Evolutionary conservation across 1,140 invertebrate species (phyloP), one percentile per base, ranked within the genome.

Genomic region (Drosophila fuyamai): DNA sequence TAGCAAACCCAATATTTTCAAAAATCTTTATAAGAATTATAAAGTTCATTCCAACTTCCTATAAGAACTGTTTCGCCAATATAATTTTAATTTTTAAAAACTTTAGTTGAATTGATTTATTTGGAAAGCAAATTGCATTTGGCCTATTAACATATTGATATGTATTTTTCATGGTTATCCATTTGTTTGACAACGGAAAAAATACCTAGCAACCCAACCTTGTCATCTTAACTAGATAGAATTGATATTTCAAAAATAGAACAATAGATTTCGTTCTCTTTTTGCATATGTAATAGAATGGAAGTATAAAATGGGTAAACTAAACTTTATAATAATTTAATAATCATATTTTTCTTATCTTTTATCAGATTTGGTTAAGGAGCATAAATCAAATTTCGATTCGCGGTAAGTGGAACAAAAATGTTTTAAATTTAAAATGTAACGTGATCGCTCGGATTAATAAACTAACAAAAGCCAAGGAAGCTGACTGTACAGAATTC

Each of bases 201-300:
- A 66, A 40, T 63, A 59, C 63, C 59, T 66, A 66, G 63, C 58
- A 66, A 66, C 63, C 35, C 32, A 7, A 38, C 16, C 9, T 40
- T 18, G 5, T 58, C 12, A 23, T 27, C 9, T 44, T 9, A 44
- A 16, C 44, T 23, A 8, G 44, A 36, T 29, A 60, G 18, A 29
- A 23, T 10, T 14, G 14, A 32, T 32, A 32, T 50, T 32, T 50
- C 10, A 18, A 9, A 8, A 50, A 12, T n/a, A 23, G 2, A 46
- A 46, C 5, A 12, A 9, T 27, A 0, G 9, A 13, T 13, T 13
- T 12, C 9, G 23, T 23, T 47, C 6, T 47, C 40, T n/a, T 10
- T 8, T 18, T 18, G 18, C 18, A 18, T 18, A 18, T 23, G 23
- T 23, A 4, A 32, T 32, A 32, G 6, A 6, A 32, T 7, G 8